Base-by-base conservation (phyloP, 2,797 vertebrate genomes). In the Poecilia wingei region DNA sequence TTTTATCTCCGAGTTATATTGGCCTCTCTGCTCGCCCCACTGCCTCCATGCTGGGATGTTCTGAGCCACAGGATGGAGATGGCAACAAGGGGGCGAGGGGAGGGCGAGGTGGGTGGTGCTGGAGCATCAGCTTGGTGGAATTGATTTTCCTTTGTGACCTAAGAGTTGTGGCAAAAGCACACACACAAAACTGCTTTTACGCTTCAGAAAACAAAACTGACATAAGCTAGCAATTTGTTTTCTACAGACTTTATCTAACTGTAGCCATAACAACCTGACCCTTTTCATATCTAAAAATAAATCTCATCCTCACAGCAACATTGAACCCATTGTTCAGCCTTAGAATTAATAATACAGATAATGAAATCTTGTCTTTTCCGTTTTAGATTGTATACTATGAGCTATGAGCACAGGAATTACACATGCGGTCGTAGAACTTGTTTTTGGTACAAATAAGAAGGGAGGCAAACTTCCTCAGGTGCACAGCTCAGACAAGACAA, bases 1-100 rank as follows among this genome's bases (percentile, higher is more conserved):
- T 90, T 91, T 94, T 93, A 94, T 95, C 90, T 90, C 89, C 43
- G 9, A 87, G 90, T 94, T 90, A 94, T 94, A 93, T 92, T 85
- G 87, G 89, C 90, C 87, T 92, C 94, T 94, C 93, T 87, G 75
- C 82, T 90, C 28, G 72, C 77, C 31, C 87, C 85, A 78, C 84
- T 84, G 90, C 88, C 86, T 91, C 89, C 81, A 91, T 77, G 87
- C 84, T 10, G 80, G 83, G 92, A 80, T 59, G 81, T 82, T 73
- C 84, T 33, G 87, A 85, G 83, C 82, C 76, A 79, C 31, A 68
- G 78, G 88, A 81, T 72, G 57, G 76, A 36, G 74, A 78, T 0
- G 46, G 68, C 0, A 74, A 53, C 0, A 31, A 75, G 0, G 45
- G 72, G 72, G 36, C 57, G 76, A 69, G n/a, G 39, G 1, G 66